Evolutionary conservation across 2,113 vertebrate genomes (phyloP), one percentile per base, ranked within the genome.

Genomic region (Chloroceryle aenea): DNA sequence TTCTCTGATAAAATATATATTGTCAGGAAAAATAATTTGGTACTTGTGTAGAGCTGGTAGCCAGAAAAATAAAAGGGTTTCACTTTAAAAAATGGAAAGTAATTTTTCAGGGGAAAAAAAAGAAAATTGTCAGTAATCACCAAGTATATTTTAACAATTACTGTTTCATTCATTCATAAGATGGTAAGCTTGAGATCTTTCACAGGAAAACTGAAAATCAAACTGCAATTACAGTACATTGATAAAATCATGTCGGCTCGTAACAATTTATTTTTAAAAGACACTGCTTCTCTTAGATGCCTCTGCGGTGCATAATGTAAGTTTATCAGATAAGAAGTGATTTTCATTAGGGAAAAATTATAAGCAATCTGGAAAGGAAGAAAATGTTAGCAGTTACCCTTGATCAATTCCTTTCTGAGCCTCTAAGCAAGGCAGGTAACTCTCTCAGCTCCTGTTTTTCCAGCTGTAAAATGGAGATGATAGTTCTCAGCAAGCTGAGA

Each of bases 331-430:
- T 83, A 88, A 75, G 50, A 95, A 86, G 36, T 56, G 38, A 90
- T 90, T 94, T 95, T 90, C 87, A 52, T 83, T 59, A 95, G 87
- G 93, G 92, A 81, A 92, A 96, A 94, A 96, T 90, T 47, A 73
- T 55, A 59, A 84, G 64, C 86, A 87, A 48, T 84, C 68, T 87
- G 89, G 76, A 90, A 89, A 84, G 76, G 86, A 92, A 78, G 76
- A 67, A 50, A 72, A 84, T 29, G 64, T 93, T 6, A 89, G 68
- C 73, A 45, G 68, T 75, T 40, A 67, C 23, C 56, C 61, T 74
- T 40, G 52, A 77, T 92, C 87, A 81, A 5, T 43, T 90, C 32
- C 34, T 80, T 77, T 73, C 82, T 71, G 75, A 55, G 72, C 87
- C 59, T 80, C 77, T 77, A 32, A 47, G 87, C 12, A 64, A 43